A percentile compares a stretch with the other conserved stretches of the same genome.
These are phyloP conservation scores for Drosophila hydei DNA, from an alignment of 1,140 invertebrate species.

Conservation along the genomic window DNA sequence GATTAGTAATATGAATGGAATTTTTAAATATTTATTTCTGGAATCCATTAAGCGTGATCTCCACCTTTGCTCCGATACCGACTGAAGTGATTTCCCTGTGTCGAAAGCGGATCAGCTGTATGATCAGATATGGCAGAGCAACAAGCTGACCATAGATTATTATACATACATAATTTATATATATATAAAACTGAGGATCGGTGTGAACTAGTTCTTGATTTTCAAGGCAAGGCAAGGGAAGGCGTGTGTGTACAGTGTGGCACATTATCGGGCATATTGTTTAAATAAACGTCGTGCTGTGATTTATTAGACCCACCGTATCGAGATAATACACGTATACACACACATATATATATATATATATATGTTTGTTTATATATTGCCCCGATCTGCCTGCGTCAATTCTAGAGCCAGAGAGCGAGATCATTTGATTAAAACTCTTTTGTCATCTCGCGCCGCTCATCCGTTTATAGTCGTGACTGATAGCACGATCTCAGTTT, in stretches of 20 bases:
- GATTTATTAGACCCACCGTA: slow-evolving; percentile 28
- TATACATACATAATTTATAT: neutral
- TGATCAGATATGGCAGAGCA: slow-evolving; percentile 1
- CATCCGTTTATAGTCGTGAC: slow-evolving; percentile 27
- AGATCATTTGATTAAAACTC: slow-evolving; percentile 41
- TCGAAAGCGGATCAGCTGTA: slow-evolving; percentile 12
- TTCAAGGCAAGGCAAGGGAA: neutral
- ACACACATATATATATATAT: no score
- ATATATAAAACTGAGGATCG: neutral
- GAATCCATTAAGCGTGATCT: neutral
- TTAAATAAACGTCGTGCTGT: slow-evolving; percentile 28
- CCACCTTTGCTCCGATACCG: neutral
- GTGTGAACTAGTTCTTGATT: slow-evolving; percentile 4
- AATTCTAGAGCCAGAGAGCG: slow-evolving; percentile 31
- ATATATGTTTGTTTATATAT: neutral
- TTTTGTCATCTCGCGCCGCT: slow-evolving; percentile 28
- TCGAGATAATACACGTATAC: slow-evolving; percentile 1
- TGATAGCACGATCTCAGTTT: slow-evolving; percentile 36
- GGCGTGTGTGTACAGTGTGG: neutral
- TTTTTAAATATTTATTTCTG: neutral
- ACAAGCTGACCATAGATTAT: slow-evolving; percentile 19
- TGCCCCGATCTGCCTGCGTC: slow-evolving; percentile 26
- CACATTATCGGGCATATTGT: slow-evolving; percentile 14
- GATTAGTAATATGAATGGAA: slow-evolving; percentile 8
- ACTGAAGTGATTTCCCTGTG: neutral